A percentile compares a stretch with the other conserved stretches of the same genome.
Evolutionary conservation across 2,888 invertebrate genomes (phyloP).

Genomic region (Lycocerus yunnanus): DNA sequence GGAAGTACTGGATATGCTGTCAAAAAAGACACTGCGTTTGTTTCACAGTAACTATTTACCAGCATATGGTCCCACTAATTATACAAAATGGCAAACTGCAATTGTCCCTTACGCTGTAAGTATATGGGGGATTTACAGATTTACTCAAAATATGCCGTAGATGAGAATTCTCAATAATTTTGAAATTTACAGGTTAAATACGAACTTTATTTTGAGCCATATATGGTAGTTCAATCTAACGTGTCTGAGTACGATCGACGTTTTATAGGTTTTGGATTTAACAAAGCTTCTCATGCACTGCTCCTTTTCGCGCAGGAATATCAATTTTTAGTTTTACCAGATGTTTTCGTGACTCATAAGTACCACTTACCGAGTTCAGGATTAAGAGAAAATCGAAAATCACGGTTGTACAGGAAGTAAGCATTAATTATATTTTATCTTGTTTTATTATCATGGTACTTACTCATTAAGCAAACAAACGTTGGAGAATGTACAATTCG

Average conservation of each 20-base stretch:
- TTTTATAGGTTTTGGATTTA: slow-evolving; percentile 94
- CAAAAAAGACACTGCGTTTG: slow-evolving; percentile 75
- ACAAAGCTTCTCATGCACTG: slow-evolving; percentile 89
- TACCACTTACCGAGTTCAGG: slow-evolving; percentile 68
- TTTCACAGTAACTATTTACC: slow-evolving; percentile 66
- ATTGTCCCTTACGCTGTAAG: slow-evolving; percentile 73
- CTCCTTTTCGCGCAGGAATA: slow-evolving; percentile 78
- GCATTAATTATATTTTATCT: neutral
- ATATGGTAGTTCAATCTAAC: slow-evolving; percentile 76
- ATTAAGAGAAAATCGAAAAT: slow-evolving; percentile 2
- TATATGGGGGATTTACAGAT: neutral
- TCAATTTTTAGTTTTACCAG: slow-evolving; percentile 73
- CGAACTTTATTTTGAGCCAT: slow-evolving; percentile 91
- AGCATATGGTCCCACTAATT: slow-evolving; percentile 87
- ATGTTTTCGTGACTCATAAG: slow-evolving; percentile 87
- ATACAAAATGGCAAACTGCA: slow-evolving; percentile 77
- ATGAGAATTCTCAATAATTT: neutral
- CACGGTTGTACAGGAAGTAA: slow-evolving; percentile 5
- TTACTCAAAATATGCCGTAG: neutral
- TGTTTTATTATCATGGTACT: too few relatives aligned
- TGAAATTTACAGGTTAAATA: slow-evolving; percentile 72
- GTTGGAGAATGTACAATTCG: too few relatives aligned
- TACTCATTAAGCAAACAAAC: too few relatives aligned
- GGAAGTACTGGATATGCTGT: slow-evolving; percentile 73
- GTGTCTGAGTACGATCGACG: slow-evolving; percentile 81